Evolutionary conservation across 2,797 vertebrate species (phyloP).

Genomic region (Chloroceryle inda): DNA sequence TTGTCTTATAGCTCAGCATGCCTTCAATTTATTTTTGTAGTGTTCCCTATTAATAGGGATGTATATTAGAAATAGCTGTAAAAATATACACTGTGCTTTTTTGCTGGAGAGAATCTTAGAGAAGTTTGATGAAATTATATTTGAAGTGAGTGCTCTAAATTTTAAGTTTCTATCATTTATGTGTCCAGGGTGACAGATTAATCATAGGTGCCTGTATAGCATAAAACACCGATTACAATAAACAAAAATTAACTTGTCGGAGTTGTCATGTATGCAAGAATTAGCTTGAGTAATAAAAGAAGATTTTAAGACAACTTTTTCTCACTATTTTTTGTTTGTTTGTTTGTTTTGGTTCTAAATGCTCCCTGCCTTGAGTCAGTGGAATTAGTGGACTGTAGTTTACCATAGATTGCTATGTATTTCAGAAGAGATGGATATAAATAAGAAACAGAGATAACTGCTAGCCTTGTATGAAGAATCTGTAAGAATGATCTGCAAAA

Average conservation of each 20-base stretch:
- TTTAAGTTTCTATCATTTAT: slow-evolving; percentile 37
- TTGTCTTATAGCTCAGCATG: slow-evolving; percentile 57
- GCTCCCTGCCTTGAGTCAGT: neutral
- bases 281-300: neutral
- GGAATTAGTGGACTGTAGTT: neutral
- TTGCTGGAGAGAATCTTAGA: neutral
- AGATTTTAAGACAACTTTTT: neutral
- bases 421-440: neutral
- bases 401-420: neutral
- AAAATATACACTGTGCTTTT: neutral
- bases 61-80: slow-evolving; percentile 33
- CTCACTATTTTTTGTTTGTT: neutral
- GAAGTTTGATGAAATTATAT: slow-evolving; percentile 28
- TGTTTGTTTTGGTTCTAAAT: neutral
- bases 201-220: slow-evolving; percentile 26
- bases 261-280: neutral
- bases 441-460: neutral
- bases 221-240: slow-evolving; percentile 47
- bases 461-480: neutral
- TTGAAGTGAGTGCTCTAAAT: slow-evolving; percentile 7
- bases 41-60: slow-evolving; percentile 43
- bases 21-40: slow-evolving; percentile 61
- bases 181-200: slow-evolving; percentile 47
- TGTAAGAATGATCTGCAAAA: neutral
- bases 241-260: slow-evolving; percentile 49